Evolutionary conservation across 2,797 vertebrate genomes (phyloP), one percentile per base, ranked within the genome.

Genomic region (Mallotus villosus): DNA sequence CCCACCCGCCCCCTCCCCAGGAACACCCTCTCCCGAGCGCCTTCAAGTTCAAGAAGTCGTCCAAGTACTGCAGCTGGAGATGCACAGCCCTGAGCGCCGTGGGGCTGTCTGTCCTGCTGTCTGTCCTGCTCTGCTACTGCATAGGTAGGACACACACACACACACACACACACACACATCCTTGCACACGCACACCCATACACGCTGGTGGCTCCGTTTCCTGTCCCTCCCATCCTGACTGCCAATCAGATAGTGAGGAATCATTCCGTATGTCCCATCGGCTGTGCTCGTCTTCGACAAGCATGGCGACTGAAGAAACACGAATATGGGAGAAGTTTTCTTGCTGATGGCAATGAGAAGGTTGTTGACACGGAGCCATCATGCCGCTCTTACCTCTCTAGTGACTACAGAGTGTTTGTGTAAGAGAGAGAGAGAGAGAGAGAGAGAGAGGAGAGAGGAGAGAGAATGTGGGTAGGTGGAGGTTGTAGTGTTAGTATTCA

Each of bases 11-110:
- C 97, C n/a, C 87, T 99, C 86, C 97, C 97, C 70, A 94, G 97
- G 86, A 98, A 97, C 83, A 98, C 97, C 70, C 92, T 99, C 41
- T 98, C 97, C 84, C 96, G 97, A 89, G 96, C 85, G 97, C 97
- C 91, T 98, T 98, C 93, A 99, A 99, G 91, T 99, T 99, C 91
- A 99, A 99, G 94, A 98, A 99, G 81, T 97, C 97, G 64, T 97
- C 97, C 0, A 98, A 96, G 92, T 98, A 97, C 92, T 99, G 97
- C 90, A 98, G 96, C 77, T 99, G 97, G 97, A 98, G 97, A 89
- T 99, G 97, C 82, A 99, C 97, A 0, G 97, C 97, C 0, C 95
- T 99, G 75, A 97, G 96, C 73, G 97, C 97, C 21, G 95, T 99
- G 79, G 96, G 94, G 46, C 94, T 99, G 49, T 98, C 97, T 0